phyloP scores from a whole-genome alignment of 2,113 vertebrate species.

The Chloropsis cyanopogon region DNA sequence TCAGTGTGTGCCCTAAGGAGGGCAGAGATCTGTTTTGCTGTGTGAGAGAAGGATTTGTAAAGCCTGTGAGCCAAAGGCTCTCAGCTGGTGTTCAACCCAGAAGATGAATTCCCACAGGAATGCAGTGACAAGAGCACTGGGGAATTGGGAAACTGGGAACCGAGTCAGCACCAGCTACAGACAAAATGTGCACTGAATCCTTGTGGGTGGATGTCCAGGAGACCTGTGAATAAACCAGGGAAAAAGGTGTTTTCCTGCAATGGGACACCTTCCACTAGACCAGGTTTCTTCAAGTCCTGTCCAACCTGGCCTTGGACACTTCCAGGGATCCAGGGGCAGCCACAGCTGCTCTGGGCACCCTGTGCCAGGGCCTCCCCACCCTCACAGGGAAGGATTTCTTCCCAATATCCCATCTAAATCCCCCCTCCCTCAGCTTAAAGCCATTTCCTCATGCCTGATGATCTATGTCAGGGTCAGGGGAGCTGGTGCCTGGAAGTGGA shows the following conservation, averaged over 20 bases:
- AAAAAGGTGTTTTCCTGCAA: accelerated
- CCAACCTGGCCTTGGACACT: not conserved
- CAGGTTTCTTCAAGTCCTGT: accelerated
- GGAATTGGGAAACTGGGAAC: not conserved
- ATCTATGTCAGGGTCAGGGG: not conserved
- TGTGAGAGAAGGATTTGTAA: not conserved
- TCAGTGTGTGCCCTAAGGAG: not conserved
- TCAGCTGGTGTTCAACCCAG: not conserved
- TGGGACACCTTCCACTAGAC: accelerated
- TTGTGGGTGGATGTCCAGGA: not conserved
- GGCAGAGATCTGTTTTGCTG: not conserved
- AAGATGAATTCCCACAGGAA: not conserved
- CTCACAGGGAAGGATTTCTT: not conserved
- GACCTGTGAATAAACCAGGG: not conserved
- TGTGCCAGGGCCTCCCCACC: not conserved
- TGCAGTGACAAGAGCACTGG: not conserved
- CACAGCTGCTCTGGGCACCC: not conserved
- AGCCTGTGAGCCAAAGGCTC: not conserved
- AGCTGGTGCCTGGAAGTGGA: not conserved
- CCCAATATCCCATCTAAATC: not conserved
- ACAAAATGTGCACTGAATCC: not conserved
- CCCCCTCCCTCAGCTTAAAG: not conserved
- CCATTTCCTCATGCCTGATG: accelerated
- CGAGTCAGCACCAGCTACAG: not conserved
- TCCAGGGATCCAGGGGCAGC: not conserved